Evolutionary conservation across 2,888 invertebrate genomes (phyloP), one percentile per base, ranked within the genome.

Genomic region (Tridacna crocea): DNA sequence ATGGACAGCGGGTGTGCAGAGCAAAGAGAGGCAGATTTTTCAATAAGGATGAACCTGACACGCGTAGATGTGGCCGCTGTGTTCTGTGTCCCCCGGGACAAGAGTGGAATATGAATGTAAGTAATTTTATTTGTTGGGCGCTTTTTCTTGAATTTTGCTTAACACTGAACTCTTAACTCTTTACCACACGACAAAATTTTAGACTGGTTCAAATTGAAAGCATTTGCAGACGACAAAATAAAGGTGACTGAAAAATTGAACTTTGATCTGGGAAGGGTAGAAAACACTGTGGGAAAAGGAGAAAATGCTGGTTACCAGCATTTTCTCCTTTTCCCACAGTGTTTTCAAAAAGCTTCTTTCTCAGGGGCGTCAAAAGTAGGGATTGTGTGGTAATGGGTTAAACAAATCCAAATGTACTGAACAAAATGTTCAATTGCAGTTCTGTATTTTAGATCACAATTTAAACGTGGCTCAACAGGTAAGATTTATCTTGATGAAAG

Each of bases 51-150:
- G 70, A 70, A 12, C 13, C 24, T 4, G 3, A 3, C 17, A 15
- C 13, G 26, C 4, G 15, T 6, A 48, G 26, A 24, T 70, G 70
- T 70, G 24, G 51, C 22, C 24, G 24, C 2, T 70, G 70, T 51
- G 10, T 15, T 6, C 17, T 51, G 6, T 70, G 70, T 22, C 70
- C 48, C 47, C 47, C 70, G 12, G 70, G 70, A n/a, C 10, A 24
- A 26, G 70, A 70, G 22, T 70, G 70, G 70, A 26, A 70, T 26
- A 2, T 8, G 6, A 70, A 70, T 10, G 70, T 70, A 51, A 70
- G 70, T 70, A 4, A 63, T 24, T 4, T 36, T 36, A 36, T 36
- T 36, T 4, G n/a, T n/a, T n/a, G n/a, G n/a, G n/a, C n/a, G n/a
- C n/a, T n/a, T n/a, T 8, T 36, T 36, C 36, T 8, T 36, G 8